phyloP scores from a whole-genome alignment of 2,113 vertebrate genomes.

The Acanthochromis polyacanthus region DNA sequence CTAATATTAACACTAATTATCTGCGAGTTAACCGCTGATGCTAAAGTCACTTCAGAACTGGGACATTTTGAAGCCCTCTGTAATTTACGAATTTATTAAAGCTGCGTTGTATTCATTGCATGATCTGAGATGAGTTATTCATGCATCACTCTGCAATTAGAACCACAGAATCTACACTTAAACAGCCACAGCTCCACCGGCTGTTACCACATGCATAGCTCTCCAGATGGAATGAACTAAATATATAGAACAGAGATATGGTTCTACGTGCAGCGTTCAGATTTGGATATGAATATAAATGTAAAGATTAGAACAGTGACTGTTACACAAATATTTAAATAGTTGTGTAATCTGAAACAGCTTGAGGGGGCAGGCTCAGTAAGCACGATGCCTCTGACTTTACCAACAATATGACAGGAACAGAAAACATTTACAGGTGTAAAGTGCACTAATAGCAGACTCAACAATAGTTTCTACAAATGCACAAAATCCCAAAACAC shows the following conservation, averaged over 20 bases:
- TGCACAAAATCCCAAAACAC: no score
- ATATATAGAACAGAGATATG: background rate
- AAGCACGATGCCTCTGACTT: no score
- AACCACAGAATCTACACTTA: background rate
- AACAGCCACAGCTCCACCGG: background rate
- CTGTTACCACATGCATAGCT: background rate
- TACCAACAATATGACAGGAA: no score
- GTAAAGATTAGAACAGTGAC: no score
- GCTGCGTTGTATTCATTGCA: constrained; percentile 13
- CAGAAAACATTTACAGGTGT: no score
- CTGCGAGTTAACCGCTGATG: background rate
- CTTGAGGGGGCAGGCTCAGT: no score
- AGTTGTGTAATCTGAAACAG: no score
- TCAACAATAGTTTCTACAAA: no score
- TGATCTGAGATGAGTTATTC: constrained; percentile 11
- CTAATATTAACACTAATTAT: background rate
- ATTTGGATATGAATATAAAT: no score
- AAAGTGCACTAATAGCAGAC: no score
- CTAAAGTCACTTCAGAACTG: background rate
- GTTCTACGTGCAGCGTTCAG: no score
- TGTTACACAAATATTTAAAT: no score
- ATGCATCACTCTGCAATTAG: constrained; percentile 9
- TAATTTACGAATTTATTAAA: constrained; percentile 32
- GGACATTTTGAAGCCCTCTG: constrained; percentile 13
- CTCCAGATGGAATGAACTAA: background rate